Percentiles rank a stretch among this genome's conserved stretches.
Evolutionary conservation across 2,888 invertebrate genomes (phyloP).

Genomic region (Cistogaster globosa): DNA sequence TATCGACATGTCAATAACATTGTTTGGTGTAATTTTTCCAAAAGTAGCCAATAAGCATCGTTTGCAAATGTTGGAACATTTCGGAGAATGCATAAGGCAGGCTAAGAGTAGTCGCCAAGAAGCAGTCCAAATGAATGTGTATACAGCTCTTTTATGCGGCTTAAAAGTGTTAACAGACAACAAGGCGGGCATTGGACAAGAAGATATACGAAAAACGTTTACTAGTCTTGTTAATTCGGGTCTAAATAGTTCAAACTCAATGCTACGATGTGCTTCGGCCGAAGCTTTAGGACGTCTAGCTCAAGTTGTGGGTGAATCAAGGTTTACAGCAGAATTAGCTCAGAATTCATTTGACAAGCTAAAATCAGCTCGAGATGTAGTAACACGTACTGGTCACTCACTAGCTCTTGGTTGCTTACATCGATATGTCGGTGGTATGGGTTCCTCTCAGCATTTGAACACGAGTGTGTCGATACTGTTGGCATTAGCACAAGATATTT

Average conservation of each 20-base stretch:
- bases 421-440: constrained; percentile 97
- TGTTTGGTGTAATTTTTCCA: constrained; percentile 97
- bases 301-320: constrained; percentile 93
- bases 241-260: constrained; percentile 89
- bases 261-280: constrained; percentile 96
- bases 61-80: constrained; percentile 98
- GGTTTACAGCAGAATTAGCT: constrained; percentile 94
- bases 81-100: constrained; percentile 96
- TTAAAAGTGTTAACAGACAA: constrained; percentile 93
- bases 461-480: constrained; percentile 97
- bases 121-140: constrained; percentile 97
- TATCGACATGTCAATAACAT: constrained; percentile 95
- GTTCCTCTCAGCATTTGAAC: constrained; percentile 96
- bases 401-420: constrained; percentile 98
- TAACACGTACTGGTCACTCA: constrained; percentile 93
- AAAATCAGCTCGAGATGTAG: constrained; percentile 93
- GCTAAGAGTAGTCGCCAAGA: constrained; percentile 96
- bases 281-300: constrained; percentile 97
- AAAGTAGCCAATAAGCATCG: constrained; percentile 97
- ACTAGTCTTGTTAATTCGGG: constrained; percentile 91
- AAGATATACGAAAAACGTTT: constrained; percentile 93
- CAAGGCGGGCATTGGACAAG: constrained; percentile 93
- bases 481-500: constrained; percentile 96
- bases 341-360: constrained; percentile 94
- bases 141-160: constrained; percentile 95